Base-by-base conservation (phyloP, 2,888 invertebrate genomes). In the Endomychus coccineus region DNA sequence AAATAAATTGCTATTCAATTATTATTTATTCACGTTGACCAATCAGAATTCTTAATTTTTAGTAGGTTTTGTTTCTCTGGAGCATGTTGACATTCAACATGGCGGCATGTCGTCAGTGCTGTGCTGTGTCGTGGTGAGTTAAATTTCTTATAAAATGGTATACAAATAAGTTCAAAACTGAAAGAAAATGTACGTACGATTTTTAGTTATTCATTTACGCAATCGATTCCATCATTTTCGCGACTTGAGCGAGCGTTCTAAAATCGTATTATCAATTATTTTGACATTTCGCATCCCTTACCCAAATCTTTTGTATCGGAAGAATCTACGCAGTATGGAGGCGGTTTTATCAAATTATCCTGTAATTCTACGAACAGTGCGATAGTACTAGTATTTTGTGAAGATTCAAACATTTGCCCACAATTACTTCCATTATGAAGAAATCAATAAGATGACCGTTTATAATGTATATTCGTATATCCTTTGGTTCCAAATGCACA, bases 101-200 rank as follows among this genome's bases (percentile, higher is more conserved):
- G 87, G 87, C 87, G 86, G 85, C 83, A 83, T 85, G 86, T 85
- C 84, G 83, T 83, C 84, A 84, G 86, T 87, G 87, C 84, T 83
- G 81, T 87, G 87, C 86, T 86, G 86, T 86, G 85, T 86, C 85
- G 86, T 86, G 87, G 86, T 86, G 79, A 83, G 86, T 83, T 74
- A 62, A 61, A 59, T 57, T 55, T 59, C n/a, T 19, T 19, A 19
- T 19, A 19, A 19, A 19, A 7, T 19, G 21, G 6, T n/a, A 19
- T n/a, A 19, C 28, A 34, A 27, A 29, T 38, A 27, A 33, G 27
- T 34, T 30, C 31, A 23, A 31, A 37, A 31, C 17, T 21, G 19
- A 21, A 16, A 27, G 27, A 37, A 31, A 13, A 25, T 32, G 31
- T 31, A 37, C 36, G 30, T 37, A 31, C 24, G 15, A n/a, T n/a